These are phyloP conservation scores for Urocolius indicus DNA, from an alignment of 2,113 vertebrate genomes.

Conservation along the genomic window DNA sequence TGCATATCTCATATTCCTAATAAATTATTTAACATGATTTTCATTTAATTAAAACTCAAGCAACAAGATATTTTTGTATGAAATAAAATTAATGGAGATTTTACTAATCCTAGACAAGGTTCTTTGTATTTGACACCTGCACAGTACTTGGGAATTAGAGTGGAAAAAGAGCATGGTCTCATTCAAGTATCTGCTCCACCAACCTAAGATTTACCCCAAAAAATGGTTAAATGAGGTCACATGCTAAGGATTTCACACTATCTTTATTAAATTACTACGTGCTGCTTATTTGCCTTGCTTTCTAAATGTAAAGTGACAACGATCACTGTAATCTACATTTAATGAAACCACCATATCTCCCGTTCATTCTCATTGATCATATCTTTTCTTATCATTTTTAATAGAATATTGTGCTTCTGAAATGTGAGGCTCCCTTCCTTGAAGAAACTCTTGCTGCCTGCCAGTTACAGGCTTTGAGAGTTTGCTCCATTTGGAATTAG, in stretches of 20 bases:
- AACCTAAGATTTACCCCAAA: not conserved
- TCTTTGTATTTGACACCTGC: not conserved
- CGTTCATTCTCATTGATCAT: slow-evolving; percentile 6
- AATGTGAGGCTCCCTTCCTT: not conserved
- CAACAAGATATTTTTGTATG: not conserved
- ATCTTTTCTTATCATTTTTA: not conserved
- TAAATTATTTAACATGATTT: not conserved
- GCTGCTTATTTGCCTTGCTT: not conserved
- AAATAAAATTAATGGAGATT: not conserved
- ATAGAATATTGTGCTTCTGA: slow-evolving; percentile 7
- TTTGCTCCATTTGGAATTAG: not conserved
- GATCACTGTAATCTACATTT: slow-evolving; percentile 44
- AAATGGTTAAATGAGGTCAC: not conserved
- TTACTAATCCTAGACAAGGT: not conserved
- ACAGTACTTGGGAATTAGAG: not conserved
- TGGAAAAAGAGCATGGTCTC: not conserved
- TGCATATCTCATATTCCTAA: not conserved
- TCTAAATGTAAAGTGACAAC: slow-evolving; percentile 34
- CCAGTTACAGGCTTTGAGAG: not conserved
- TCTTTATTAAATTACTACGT: not conserved
- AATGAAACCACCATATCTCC: slow-evolving; percentile 40
- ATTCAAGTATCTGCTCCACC: not conserved
- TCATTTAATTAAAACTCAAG: not conserved
- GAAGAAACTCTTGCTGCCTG: slow-evolving; percentile 2
- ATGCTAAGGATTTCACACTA: not conserved